Evolutionary conservation across 1,140 invertebrate genomes (phyloP).

Genomic region (Zophobas atratus): DNA sequence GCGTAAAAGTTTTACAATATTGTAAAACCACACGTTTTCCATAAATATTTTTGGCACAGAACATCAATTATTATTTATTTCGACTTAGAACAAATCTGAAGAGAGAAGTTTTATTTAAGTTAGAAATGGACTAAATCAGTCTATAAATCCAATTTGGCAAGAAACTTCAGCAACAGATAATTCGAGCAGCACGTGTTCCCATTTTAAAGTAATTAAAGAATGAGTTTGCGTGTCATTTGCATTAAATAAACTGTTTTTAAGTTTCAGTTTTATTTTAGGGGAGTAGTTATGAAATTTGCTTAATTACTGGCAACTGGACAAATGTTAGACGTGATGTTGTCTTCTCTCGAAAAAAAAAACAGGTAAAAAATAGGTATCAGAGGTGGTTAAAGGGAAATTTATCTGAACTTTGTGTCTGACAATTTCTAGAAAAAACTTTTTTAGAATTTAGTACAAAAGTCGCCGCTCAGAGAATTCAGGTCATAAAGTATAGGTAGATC

Average conservation of each 20-base stretch:
- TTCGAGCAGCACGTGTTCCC: too few species aligned
- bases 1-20: background rate
- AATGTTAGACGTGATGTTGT: too few species aligned
- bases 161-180: too few species aligned
- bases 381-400: too few species aligned
- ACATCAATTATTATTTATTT: background rate
- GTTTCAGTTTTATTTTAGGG: too few species aligned
- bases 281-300: too few species aligned
- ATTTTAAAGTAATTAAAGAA: too few species aligned
- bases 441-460: background rate
- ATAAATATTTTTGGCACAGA: background rate
- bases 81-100: background rate
- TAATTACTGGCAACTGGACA: too few species aligned
- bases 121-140: background rate
- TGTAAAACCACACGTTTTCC: background rate
- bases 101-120: background rate
- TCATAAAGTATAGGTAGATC: slow-evolving; percentile 13
- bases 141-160: background rate
- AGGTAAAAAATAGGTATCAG: too few species aligned
- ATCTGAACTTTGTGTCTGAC: background rate
- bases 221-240: too few species aligned
- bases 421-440: background rate
- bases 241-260: too few species aligned
- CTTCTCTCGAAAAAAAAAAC: too few species aligned
- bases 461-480: background rate